Conservation (phyloP, 37 sponge, comb jelly and placozoan species). For the Beroe forskalii region DNA sequence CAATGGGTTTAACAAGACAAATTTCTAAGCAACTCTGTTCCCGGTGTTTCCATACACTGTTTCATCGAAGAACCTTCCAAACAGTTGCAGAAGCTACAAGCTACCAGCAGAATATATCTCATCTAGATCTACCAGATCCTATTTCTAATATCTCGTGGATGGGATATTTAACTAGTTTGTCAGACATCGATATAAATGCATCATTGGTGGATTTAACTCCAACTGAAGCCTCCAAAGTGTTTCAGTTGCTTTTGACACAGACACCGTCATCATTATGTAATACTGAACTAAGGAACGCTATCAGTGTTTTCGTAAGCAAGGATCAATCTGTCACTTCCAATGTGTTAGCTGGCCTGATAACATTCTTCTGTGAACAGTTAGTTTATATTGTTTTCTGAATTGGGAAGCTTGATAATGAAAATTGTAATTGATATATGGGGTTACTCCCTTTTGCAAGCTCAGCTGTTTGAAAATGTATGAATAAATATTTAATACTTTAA, state of each 20-base stretch:
- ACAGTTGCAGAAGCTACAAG: not conserved
- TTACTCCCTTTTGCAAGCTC: too few species aligned
- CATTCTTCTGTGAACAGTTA: not conserved
- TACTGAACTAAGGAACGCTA: not conserved
- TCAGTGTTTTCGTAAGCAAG: not conserved
- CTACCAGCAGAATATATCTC: not conserved
- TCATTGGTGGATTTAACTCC: not conserved
- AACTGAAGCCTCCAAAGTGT: not conserved
- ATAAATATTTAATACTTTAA: too few species aligned
- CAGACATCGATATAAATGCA: not conserved
- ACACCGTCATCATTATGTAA: not conserved
- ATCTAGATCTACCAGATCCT: not conserved
- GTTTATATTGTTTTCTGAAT: too few species aligned
- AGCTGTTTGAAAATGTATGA: too few species aligned
- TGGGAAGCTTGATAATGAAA: too few species aligned
- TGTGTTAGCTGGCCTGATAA: not conserved
- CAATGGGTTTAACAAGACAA: too few species aligned
- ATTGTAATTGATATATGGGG: too few species aligned
- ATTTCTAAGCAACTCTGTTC: not conserved
- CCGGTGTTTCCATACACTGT: not conserved
- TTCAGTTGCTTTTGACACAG: not conserved
- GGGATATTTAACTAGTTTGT: not conserved
- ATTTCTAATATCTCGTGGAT: not conserved
- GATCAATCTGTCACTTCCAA: not conserved
- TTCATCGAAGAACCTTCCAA: not conserved